phyloP scores from a whole-genome alignment of 2,797 vertebrate species.

The Clarias pachynema region DNA sequence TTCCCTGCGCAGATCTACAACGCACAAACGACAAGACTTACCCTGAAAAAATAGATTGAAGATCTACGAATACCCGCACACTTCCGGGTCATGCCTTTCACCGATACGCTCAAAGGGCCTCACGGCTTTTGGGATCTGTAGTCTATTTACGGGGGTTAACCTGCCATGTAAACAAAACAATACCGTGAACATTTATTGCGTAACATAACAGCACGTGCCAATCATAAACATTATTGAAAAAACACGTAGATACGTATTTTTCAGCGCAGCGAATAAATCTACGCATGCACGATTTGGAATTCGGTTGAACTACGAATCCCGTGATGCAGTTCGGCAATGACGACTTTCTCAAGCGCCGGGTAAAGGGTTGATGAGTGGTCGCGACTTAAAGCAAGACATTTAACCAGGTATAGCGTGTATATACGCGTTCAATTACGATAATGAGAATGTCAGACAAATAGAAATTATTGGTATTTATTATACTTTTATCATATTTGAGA shows the following conservation, averaged over 20 bases:
- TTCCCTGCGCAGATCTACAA: constrained; percentile 34
- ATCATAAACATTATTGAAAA: background rate
- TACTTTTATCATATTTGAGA: background rate
- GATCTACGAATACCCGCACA: constrained; percentile 18
- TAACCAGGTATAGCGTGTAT: constrained; percentile 32
- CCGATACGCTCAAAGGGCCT: too few relatives aligned
- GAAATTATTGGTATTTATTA: background rate
- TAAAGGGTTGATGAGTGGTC: constrained; percentile 34
- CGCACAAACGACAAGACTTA: fast-evolving
- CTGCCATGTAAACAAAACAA: background rate
- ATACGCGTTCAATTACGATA: background rate
- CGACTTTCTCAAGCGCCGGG: constrained; percentile 59
- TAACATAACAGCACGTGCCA: background rate
- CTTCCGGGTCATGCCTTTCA: background rate
- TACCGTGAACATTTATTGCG: too few relatives aligned
- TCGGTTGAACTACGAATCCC: constrained; percentile 66
- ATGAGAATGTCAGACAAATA: too few relatives aligned
- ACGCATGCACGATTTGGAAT: background rate
- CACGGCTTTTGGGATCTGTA: constrained; percentile 26
- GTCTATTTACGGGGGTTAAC: background rate
- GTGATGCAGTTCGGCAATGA: constrained; percentile 48
- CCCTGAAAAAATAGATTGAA: background rate
- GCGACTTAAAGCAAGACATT: constrained; percentile 16
- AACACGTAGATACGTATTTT: background rate
- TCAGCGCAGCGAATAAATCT: too few relatives aligned